Percentiles rank a stretch among this genome's conserved stretches.
phyloP scores from a whole-genome alignment of 2,797 vertebrate species.

The Ficedula albicollis region DNA sequence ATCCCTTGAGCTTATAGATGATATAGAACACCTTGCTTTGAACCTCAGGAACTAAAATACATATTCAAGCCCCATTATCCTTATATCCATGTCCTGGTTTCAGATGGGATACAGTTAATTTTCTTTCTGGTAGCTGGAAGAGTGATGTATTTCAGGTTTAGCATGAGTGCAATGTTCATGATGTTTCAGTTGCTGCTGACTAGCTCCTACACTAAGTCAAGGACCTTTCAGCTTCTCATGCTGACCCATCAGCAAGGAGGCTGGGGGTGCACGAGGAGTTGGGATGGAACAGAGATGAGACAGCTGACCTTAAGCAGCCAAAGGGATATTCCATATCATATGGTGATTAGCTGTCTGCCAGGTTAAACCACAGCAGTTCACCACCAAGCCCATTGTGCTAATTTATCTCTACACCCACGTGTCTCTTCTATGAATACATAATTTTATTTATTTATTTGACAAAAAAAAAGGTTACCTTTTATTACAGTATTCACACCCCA shows the following conservation, averaged over 20 bases:
- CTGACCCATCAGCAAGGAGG: fast-evolving
- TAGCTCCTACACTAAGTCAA: not conserved
- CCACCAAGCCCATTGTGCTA: not conserved
- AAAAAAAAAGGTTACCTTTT: not conserved
- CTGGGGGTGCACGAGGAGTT: not conserved
- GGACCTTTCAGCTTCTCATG: not conserved
- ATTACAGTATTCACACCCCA: not conserved
- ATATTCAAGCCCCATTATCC: not conserved
- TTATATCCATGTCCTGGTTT: not conserved
- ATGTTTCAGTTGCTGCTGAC: not conserved
- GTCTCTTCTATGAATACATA: not conserved
- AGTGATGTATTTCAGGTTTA: not conserved
- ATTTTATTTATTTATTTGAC: not conserved
- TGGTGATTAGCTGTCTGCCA: not conserved
- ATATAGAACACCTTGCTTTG: not conserved
- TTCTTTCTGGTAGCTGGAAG: not conserved
- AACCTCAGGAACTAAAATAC: not conserved
- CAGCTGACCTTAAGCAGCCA: not conserved
- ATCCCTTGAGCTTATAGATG: not conserved
- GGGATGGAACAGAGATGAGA: not conserved
- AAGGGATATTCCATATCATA: not conserved
- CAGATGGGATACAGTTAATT: not conserved
- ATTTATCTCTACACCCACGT: not conserved
- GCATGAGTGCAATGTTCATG: not conserved
- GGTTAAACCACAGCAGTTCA: not conserved